Percentiles rank a stretch among this genome's conserved stretches.
These are phyloP conservation scores for Scaptomyza pallida DNA, from an alignment of 1,140 invertebrate genomes.

Conservation along the genomic window DNA sequence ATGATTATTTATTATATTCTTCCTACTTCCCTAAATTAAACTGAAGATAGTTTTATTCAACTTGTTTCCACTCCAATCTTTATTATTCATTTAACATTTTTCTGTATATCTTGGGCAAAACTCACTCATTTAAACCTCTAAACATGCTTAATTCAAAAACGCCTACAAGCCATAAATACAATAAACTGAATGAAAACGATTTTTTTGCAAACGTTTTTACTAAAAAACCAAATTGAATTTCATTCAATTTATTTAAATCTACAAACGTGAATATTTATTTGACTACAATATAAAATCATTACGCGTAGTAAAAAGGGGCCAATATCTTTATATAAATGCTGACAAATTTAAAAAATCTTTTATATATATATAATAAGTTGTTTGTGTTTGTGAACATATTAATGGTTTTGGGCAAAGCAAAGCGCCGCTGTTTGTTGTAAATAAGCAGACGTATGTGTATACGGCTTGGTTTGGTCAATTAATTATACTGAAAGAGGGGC, in stretches of 20 bases:
- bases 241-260: background rate
- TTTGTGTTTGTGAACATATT: conserved; percentile 25
- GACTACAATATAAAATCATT: background rate
- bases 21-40: no score
- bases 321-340: conserved; percentile 5
- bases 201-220: background rate
- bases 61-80: no score
- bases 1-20: no score
- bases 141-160: no score
- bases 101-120: no score
- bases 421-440: conserved; percentile 45
- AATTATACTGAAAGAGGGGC: conserved; percentile 57
- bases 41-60: no score
- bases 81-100: no score
- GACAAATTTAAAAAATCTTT: background rate
- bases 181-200: background rate
- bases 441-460: conserved; percentile 4
- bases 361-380: background rate
- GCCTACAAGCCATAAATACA: background rate
- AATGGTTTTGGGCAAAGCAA: conserved; percentile 24
- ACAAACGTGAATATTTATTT: background rate
- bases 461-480: conserved; percentile 56
- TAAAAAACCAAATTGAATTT: background rate
- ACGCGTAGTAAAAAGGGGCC: conserved; percentile 18
- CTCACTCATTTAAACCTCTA: no score